These are phyloP conservation scores for Orchestes rusci DNA, from an alignment of 2,888 invertebrate species.

Conservation along the genomic window DNA sequence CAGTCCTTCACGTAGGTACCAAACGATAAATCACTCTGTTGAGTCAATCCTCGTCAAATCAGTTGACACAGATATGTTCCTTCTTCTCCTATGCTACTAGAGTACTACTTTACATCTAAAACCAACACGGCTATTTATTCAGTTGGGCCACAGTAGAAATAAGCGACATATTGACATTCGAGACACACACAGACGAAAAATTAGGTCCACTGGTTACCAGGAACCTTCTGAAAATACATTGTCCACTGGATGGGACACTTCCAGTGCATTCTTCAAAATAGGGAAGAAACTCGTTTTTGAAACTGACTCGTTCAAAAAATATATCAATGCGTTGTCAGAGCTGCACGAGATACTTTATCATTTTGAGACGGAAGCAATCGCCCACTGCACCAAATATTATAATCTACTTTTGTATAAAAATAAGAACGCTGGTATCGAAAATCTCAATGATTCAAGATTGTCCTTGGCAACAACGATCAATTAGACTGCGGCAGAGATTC, in stretches of 20 bases:
- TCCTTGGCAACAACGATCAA: too few species aligned
- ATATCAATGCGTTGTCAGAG: not conserved
- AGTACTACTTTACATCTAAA: not conserved
- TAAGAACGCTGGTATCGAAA: not conserved
- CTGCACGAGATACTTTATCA: not conserved
- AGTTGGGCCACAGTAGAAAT: not conserved
- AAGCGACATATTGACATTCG: not conserved
- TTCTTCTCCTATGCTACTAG: not conserved
- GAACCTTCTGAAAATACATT: not conserved
- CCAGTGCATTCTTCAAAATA: constrained; percentile 3
- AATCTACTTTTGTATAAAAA: not conserved
- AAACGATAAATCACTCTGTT: too few species aligned
- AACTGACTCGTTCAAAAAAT: not conserved
- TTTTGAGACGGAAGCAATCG: not conserved
- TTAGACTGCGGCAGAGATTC: not conserved
- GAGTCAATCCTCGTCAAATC: not conserved
- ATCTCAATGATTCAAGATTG: not conserved
- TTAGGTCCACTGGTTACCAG: not conserved
- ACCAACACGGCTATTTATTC: not conserved
- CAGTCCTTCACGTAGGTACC: too few species aligned
- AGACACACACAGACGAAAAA: not conserved
- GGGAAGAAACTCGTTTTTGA: constrained; percentile 1
- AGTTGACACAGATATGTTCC: not conserved
- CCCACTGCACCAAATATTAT: not conserved
- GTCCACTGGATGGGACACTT: constrained; percentile 1